phyloP scores from a whole-genome alignment of 2,113 vertebrate species.

The Archocentrus centrarchus region DNA sequence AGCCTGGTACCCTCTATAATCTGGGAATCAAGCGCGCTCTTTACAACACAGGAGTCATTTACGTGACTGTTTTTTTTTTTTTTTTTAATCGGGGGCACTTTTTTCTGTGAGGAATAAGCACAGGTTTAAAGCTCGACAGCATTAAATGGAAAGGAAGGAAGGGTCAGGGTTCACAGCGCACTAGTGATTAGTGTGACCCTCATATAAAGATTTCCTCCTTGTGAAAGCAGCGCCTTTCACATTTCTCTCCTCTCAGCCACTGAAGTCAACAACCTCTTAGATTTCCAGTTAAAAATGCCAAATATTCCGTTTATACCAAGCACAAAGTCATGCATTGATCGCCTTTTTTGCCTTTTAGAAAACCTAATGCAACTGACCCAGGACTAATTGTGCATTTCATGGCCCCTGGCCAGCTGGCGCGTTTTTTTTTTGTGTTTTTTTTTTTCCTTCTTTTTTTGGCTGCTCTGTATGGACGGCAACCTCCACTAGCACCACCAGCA shows the following conservation, averaged over 20 bases:
- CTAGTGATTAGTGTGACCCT: slow-evolving; percentile 40
- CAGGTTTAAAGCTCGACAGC: neutral
- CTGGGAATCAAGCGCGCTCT: slow-evolving; percentile 26
- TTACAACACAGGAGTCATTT: slow-evolving; percentile 48
- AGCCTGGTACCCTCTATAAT: slow-evolving; percentile 69
- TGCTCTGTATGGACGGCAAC: slow-evolving; percentile 57
- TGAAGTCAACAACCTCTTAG: neutral
- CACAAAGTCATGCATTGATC: slow-evolving; percentile 33
- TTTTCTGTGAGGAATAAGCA: neutral
- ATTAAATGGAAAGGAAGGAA: slow-evolving; percentile 3
- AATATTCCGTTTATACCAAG: slow-evolving; percentile 6
- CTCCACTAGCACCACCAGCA: slow-evolving; percentile 42
- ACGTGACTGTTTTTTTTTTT: slow-evolving; percentile 43
- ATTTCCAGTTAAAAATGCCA: slow-evolving; percentile 1
- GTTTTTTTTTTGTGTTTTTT: neutral
- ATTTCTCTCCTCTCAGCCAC: neutral
- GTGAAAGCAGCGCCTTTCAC: slow-evolving; percentile 6
- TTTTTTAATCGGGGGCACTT: slow-evolving; percentile 1
- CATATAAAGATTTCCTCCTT: neutral
- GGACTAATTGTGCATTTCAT: slow-evolving; percentile 64
- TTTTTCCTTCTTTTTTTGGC: slow-evolving; percentile 2
- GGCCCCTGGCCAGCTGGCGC: slow-evolving; percentile 39
- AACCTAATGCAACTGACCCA: slow-evolving; percentile 49
- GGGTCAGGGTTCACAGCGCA: slow-evolving; percentile 19
- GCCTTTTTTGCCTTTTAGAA: slow-evolving; percentile 55